A percentile compares a stretch with the other conserved stretches of the same genome.
Conservation (phyloP, 1,140 invertebrate genomes). For the Helicoverpa zea region DNA sequence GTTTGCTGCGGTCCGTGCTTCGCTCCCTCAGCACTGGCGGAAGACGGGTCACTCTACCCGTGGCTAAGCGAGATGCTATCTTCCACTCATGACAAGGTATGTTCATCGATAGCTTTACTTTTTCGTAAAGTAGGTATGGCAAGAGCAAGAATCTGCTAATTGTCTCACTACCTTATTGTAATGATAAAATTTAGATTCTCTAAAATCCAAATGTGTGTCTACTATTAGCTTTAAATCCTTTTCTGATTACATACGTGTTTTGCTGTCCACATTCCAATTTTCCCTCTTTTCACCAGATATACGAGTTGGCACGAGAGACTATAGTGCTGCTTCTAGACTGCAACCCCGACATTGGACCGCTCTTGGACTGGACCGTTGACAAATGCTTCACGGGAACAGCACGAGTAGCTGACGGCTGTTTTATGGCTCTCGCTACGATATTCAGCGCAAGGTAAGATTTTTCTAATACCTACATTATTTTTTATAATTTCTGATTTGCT, state of each 20-base stretch:
- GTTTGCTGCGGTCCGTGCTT: conserved; percentile 98
- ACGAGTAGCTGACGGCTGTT: conserved; percentile 97
- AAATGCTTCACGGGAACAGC: conserved; percentile 97
- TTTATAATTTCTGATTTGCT: too few relatives aligned
- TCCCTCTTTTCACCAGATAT: conserved; percentile 89
- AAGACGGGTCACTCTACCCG: conserved; percentile 97
- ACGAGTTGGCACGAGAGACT: conserved; percentile 96
- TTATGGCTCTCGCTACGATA: conserved; percentile 97
- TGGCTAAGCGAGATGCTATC: conserved; percentile 97
- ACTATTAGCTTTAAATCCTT: too few relatives aligned
- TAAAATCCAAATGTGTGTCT: too few relatives aligned
- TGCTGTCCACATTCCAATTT: background rate
- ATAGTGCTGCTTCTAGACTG: conserved; percentile 97
- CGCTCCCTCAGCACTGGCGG: conserved; percentile 93
- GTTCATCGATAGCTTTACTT: background rate
- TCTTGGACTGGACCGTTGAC: conserved; percentile 99
- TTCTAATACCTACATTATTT: too few relatives aligned
- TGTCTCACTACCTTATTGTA: too few relatives aligned
- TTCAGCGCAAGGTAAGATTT: conserved; percentile 95
- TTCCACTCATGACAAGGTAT: conserved; percentile 95
- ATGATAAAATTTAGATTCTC: too few relatives aligned
- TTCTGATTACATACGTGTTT: too few relatives aligned
- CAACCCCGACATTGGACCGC: conserved; percentile 97
- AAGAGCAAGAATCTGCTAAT: too few relatives aligned
- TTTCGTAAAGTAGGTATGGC: background rate